Percentiles rank a stretch among this genome's conserved stretches.
These are phyloP conservation scores for Pristiophorus japonicus DNA, from an alignment of 2,113 vertebrate species.

Conservation along the genomic window DNA sequence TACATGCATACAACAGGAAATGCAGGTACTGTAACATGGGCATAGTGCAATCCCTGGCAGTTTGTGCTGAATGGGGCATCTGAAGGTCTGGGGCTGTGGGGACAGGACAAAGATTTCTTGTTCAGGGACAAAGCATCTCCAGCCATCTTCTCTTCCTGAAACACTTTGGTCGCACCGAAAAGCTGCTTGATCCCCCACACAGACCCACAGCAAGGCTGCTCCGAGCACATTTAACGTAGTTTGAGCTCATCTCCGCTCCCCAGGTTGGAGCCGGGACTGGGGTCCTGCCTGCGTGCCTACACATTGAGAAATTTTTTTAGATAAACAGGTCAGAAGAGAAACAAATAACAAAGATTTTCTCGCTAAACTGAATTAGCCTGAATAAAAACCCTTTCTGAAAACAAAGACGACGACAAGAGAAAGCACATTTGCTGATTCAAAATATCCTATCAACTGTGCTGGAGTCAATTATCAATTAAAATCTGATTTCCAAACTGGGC, in stretches of 20 bases:
- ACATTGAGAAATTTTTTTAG: slow-evolving; percentile 42
- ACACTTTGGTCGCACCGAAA: slow-evolving; percentile 61
- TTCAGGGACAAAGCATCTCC: slow-evolving; percentile 57
- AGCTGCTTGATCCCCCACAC: slow-evolving; percentile 48
- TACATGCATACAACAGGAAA: slow-evolving; percentile 72
- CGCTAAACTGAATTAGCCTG: background rate
- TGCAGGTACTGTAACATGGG: slow-evolving; percentile 65
- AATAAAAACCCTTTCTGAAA: no score
- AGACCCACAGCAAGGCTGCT: slow-evolving; percentile 40
- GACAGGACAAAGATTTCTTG: slow-evolving; percentile 37
- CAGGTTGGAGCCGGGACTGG: slow-evolving; percentile 87
- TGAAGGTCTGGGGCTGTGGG: slow-evolving; percentile 49
- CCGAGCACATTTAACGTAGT: slow-evolving; percentile 65
- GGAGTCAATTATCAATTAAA: background rate
- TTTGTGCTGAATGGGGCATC: slow-evolving; percentile 53
- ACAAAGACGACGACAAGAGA: background rate
- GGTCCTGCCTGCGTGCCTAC: slow-evolving; percentile 95
- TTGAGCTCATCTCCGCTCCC: slow-evolving; percentile 89
- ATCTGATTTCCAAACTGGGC: background rate
- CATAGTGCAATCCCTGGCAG: slow-evolving; percentile 86
- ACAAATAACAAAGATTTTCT: background rate
- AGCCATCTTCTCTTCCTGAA: slow-evolving; percentile 63
- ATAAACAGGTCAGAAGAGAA: background rate
- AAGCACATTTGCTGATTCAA: background rate
- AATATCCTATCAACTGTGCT: background rate